phyloP scores from a whole-genome alignment of 1,140 invertebrate species.

The Coelopa frigida region DNA sequence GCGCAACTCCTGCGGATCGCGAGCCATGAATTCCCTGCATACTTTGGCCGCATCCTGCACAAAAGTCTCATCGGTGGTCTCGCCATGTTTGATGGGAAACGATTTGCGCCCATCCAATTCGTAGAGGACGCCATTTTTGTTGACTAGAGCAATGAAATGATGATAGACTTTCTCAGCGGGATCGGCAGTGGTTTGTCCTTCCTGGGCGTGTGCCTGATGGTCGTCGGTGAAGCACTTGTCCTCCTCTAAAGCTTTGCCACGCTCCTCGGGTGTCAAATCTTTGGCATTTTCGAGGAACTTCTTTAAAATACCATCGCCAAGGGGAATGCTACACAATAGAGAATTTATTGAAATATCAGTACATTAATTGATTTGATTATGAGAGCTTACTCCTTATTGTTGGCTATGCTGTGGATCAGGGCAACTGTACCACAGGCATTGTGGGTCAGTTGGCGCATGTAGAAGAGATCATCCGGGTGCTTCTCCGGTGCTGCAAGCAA shows the following conservation, averaged over 20 bases:
- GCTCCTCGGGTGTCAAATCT: conserved; percentile 60
- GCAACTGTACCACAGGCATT: conserved; percentile 97
- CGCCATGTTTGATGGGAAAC: conserved; percentile 77
- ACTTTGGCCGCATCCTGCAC: conserved; percentile 73
- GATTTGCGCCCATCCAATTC: conserved; percentile 88
- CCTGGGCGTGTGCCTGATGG: conserved; percentile 77
- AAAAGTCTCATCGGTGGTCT: conserved; percentile 64
- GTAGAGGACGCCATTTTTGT: conserved; percentile 76
- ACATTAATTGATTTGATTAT: neutral
- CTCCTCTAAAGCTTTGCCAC: conserved; percentile 66
- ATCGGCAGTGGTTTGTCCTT: conserved; percentile 84
- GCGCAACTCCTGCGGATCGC: conserved; percentile 74
- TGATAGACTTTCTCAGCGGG: conserved; percentile 69
- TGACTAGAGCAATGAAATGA: conserved; percentile 86
- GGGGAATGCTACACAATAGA: conserved; percentile 50
- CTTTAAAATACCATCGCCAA: conserved; percentile 68
- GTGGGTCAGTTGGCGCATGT: conserved; percentile 84
- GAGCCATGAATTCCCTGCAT: conserved; percentile 73
- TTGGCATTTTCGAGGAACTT: conserved; percentile 69
- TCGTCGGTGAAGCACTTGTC: conserved; percentile 65
- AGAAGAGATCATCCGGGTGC: conserved; percentile 66
- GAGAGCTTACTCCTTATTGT: conserved; percentile 57
- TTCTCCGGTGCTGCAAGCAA: conserved; percentile 55
- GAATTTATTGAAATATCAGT: neutral
- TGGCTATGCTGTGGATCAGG: conserved; percentile 75